Base-by-base conservation (phyloP, 1,140 invertebrate species). In the Bombus sylvicola region DNA sequence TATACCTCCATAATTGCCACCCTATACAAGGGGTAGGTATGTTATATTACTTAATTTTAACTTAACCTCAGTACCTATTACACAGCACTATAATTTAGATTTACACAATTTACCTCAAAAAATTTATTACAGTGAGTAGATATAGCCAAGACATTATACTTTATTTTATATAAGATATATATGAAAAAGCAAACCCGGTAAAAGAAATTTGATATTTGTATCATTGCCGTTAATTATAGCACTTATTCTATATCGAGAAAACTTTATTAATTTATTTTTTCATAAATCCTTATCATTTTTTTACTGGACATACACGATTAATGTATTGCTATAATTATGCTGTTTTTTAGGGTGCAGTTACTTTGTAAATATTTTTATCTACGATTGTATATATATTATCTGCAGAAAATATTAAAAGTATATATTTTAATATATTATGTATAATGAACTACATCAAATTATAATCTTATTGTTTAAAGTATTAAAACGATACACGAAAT, bases 381-480 rank as follows among this genome's bases (percentile, higher is more conserved):
- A 85, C 78, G 77, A 90, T 80, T 93, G 93, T 94, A 93, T 76
- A 94, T 93, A 94, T 75, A 93, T 92, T 89, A 90, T 82, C 72
- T 92, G 87, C 91, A 89, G 91, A 93, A 89, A 93, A 94, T 92
- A 94, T 94, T 94, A 92, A 92, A 89, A 89, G 88, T 94, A 93
- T 94, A 94, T 94, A 94, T 94, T 95, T 95, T 95, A 94, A 94
- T 94, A 94, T 94, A 94, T 95, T 94, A 93, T 91, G 92, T 94
- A 94, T 94, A 93, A 92, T 92, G 92, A 93, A 94, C 92, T 91
- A 94, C 88, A 93, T 92, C 78, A 94, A 94, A 94, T 92, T 94
- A 92, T 93, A 94, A 93, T 91, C 94, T 92, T 94, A 95, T 94
- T 94, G 93, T 95, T 94, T 94, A 91, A 94, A 93, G 91, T 94